Conservation (phyloP, 2,797 vertebrate genomes). For the Crocidura indochinensis region DNA sequence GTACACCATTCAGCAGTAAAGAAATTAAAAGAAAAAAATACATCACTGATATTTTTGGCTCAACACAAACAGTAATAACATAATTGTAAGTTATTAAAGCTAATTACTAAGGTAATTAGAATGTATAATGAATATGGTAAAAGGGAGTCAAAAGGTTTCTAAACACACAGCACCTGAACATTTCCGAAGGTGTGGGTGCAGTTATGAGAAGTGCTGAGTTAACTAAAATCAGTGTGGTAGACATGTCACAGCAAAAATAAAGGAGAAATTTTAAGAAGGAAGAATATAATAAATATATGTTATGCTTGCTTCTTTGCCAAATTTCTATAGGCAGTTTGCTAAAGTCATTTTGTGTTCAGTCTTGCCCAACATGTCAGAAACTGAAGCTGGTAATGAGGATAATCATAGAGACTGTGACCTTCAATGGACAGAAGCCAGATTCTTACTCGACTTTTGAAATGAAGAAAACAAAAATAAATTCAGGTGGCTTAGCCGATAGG, state of each 20-base stretch:
- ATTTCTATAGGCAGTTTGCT: conserved; percentile 67
- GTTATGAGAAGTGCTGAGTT: neutral
- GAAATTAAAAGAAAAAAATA: conserved; percentile 16
- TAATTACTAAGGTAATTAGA: neutral
- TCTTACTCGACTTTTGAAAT: conserved; percentile 60
- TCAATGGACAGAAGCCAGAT: conserved; percentile 70
- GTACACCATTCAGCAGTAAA: neutral
- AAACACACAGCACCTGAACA: neutral
- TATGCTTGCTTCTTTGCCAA: conserved; percentile 74
- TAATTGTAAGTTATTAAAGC: neutral
- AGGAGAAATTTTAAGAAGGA: conserved; percentile 35
- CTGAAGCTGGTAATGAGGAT: conserved; percentile 71
- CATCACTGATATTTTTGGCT: conserved; percentile 30
- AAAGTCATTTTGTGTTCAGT: conserved; percentile 69
- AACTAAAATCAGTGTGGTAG: conserved; percentile 52
- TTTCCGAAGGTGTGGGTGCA: neutral
- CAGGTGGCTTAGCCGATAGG: conserved; percentile 12
- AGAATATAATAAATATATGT: conserved; percentile 68
- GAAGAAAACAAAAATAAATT: conserved; percentile 65
- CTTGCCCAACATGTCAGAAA: conserved; percentile 79
- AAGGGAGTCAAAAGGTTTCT: neutral
- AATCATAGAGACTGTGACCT: conserved; percentile 70
- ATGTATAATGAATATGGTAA: neutral
- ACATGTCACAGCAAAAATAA: conserved; percentile 59
- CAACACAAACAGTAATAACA: conserved; percentile 13